Evolutionary conservation across 2,888 invertebrate genomes (phyloP), one percentile per base, ranked within the genome.

Genomic region (Phyllotreta cruciferae): DNA sequence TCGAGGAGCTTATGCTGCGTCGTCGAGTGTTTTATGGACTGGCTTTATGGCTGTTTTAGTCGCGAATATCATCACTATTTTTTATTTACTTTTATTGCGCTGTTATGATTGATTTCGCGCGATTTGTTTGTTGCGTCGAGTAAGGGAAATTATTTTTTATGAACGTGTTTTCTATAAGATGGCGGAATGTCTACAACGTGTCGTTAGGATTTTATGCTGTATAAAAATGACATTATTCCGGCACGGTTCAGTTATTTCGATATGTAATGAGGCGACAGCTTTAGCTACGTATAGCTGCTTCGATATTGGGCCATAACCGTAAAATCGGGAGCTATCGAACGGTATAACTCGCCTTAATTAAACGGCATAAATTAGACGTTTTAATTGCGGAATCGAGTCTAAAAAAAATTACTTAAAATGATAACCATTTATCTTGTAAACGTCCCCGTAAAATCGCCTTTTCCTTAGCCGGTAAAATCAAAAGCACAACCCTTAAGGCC

Each of bases 151-250:
- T n/a, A n/a, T n/a, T 74, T 73, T 75, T 70, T 72, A n/a, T n/a
- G n/a, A n/a, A n/a, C n/a, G n/a, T n/a, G n/a, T n/a, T n/a, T n/a
- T n/a, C n/a, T n/a, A n/a, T n/a, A n/a, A n/a, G n/a, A n/a, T n/a
- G n/a, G n/a, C n/a, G n/a, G n/a, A n/a, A n/a, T n/a, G n/a, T 49
- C 49, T 35, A 49, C 35, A 75, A 75, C 74, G 74, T 74, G 74
- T 73, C 75, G 74, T 76, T 76, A 75, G 75, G 74, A 74, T 74
- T 77, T 77, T 76, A 77, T 76, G 75, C 72, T 73, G 78, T 74
- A 77, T 78, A 78, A 78, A 78, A 78, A 78, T 78, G 72, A 74
- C 78, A 77, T 77, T 77, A 75, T 67, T 70, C 68, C 73, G 72
- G 68, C 70, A 73, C 75, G 77, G 76, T 75, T 77, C 77, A 75